Conservation (phyloP, 2,888 invertebrate species). For the Drosophila histrio region DNA sequence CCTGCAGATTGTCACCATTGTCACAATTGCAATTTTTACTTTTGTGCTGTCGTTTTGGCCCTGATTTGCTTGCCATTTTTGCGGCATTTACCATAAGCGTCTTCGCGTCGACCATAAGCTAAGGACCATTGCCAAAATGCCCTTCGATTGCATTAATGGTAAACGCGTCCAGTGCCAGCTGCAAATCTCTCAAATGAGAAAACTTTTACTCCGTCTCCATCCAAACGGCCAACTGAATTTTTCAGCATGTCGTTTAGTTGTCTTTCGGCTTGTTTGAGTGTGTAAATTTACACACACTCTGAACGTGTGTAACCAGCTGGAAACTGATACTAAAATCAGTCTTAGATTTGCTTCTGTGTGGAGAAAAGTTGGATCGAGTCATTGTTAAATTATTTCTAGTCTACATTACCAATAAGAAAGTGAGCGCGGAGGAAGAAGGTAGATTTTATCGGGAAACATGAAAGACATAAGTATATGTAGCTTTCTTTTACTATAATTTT, state of each 20-base stretch:
- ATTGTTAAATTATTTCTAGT: background rate
- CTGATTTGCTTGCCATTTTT: constrained; percentile 76
- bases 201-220: constrained; percentile 50
- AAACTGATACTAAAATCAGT: constrained; percentile 36
- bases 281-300: constrained; percentile 12
- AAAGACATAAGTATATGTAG: no score
- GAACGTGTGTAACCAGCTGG: constrained; percentile 25
- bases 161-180: constrained; percentile 60
- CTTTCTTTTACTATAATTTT: background rate
- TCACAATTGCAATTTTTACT: constrained; percentile 77
- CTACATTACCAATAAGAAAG: background rate
- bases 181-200: constrained; percentile 71
- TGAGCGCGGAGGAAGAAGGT: background rate
- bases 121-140: constrained; percentile 57
- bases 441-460: no score
- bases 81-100: constrained; percentile 71
- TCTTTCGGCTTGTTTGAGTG: constrained; percentile 6
- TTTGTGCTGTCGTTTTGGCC: constrained; percentile 43
- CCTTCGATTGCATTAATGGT: constrained; percentile 71
- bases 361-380: no score
- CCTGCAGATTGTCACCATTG: constrained; percentile 80
- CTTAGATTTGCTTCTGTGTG: background rate
- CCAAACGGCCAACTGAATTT: constrained; percentile 27
- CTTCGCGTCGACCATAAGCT: constrained; percentile 14
- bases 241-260: constrained; percentile 29